These are phyloP conservation scores for Drosophila setosimentum DNA, from an alignment of 2,888 invertebrate genomes.

Conservation along the genomic window DNA sequence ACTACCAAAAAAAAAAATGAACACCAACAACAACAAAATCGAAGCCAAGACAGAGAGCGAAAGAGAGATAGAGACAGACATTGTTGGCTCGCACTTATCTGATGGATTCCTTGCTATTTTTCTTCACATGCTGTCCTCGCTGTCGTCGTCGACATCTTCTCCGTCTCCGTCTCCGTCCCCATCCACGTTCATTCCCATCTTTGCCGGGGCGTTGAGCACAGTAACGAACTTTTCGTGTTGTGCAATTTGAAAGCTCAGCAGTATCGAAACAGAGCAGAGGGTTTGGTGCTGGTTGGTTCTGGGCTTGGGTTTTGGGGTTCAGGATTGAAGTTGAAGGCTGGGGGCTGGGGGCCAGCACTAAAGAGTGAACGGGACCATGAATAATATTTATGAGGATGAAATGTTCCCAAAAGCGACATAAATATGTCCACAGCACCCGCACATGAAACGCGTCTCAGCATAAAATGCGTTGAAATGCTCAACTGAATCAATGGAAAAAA, in stretches of 20 bases:
- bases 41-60: slow-evolving; percentile 27
- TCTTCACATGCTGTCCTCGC: slow-evolving; percentile 65
- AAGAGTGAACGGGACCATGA: slow-evolving; percentile 78
- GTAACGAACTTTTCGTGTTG: slow-evolving; percentile 73
- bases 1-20: slow-evolving; percentile 64
- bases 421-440: slow-evolving; percentile 84
- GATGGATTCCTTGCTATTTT: slow-evolving; percentile 76
- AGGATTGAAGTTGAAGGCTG: slow-evolving; percentile 12
- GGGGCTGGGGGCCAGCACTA: slow-evolving; percentile 31
- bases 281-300: slow-evolving; percentile 7
- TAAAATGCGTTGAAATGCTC: slow-evolving; percentile 72
- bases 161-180: background rate
- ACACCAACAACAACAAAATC: background rate
- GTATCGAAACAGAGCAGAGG: slow-evolving; percentile 44
- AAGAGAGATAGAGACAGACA: slow-evolving; percentile 20
- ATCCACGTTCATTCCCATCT: slow-evolving; percentile 20
- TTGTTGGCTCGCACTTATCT: slow-evolving; percentile 72
- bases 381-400: slow-evolving; percentile 84
- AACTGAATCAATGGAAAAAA: slow-evolving; percentile 30
- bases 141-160: slow-evolving; percentile 6
- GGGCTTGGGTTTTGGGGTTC: slow-evolving; percentile 9
- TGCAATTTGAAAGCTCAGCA: slow-evolving; percentile 78
- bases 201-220: slow-evolving; percentile 50
- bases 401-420: slow-evolving; percentile 84
- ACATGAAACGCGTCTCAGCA: slow-evolving; percentile 77